phyloP scores from a whole-genome alignment of 2,113 vertebrate species.

The Phyllostomus discolor region DNA sequence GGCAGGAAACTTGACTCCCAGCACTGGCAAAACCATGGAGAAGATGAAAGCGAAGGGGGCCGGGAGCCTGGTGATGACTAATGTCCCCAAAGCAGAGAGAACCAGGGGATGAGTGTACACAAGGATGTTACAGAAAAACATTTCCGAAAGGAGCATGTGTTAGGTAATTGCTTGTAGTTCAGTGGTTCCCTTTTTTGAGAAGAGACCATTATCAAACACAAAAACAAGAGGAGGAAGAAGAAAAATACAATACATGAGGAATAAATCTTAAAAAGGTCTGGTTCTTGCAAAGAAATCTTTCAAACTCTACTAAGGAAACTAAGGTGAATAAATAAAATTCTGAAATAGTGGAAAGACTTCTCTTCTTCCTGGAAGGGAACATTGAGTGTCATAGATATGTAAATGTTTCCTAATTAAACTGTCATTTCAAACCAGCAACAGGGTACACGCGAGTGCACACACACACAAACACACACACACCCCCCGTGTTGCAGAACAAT shows the following conservation, averaged over 20 bases:
- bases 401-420: not conserved
- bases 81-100: not conserved
- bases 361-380: not conserved
- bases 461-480: no score
- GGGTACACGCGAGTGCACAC: no score
- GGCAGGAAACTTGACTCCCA: not conserved
- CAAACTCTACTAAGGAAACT: not conserved
- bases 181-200: not conserved
- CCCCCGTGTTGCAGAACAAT: not conserved
- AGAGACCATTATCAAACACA: not conserved
- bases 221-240: not conserved
- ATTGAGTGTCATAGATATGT: not conserved
- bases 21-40: not conserved
- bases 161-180: not conserved
- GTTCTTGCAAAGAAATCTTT: not conserved
- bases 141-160: not conserved
- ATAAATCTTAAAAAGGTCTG: not conserved
- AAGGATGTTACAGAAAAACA: not conserved
- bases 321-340: not conserved
- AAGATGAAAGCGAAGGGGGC: not conserved
- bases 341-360: not conserved
- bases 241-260: not conserved
- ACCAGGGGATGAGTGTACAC: not conserved
- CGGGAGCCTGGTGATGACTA: not conserved
- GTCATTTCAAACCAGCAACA: not conserved